Percentiles rank a stretch among this genome's conserved stretches.
Evolutionary conservation across 2,113 vertebrate species (phyloP).

Genomic region (Callithrix jacchus): DNA sequence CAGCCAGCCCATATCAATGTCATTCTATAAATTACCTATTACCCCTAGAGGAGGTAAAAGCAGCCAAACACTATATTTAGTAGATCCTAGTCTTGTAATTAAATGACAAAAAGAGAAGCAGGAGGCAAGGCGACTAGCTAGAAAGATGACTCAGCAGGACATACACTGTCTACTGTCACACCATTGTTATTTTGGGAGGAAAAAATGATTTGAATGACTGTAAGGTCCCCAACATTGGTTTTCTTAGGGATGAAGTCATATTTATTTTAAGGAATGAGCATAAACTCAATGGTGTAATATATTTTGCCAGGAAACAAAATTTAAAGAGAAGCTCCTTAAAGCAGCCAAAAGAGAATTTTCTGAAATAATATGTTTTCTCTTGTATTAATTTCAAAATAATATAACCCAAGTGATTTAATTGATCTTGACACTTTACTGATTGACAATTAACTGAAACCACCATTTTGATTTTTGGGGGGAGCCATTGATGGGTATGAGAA

Average conservation of each 20-base stretch:
- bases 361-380: neutral
- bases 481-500: neutral
- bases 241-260: slow-evolving; percentile 19
- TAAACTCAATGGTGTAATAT: slow-evolving; percentile 21
- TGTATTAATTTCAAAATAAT: slow-evolving; percentile 16
- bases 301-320: slow-evolving; percentile 49
- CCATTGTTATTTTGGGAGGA: slow-evolving; percentile 49
- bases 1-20: neutral
- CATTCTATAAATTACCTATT: slow-evolving; percentile 45
- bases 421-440: slow-evolving; percentile 10
- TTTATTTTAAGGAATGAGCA: slow-evolving; percentile 47
- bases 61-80: slow-evolving; percentile 66
- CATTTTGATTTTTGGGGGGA: neutral
- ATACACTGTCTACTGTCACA: neutral
- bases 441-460: neutral
- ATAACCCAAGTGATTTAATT: neutral
- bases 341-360: neutral
- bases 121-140: slow-evolving; percentile 62
- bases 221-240: neutral
- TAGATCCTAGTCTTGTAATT: slow-evolving; percentile 55
- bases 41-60: neutral
- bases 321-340: slow-evolving; percentile 38
- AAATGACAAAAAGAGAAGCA: slow-evolving; percentile 64
- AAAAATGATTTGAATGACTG: slow-evolving; percentile 65
- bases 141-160: slow-evolving; percentile 60